Percentiles rank a stretch among this genome's conserved stretches.
These are phyloP conservation scores for Huso huso DNA, from an alignment of 2,797 vertebrate species.

Conservation along the genomic window DNA sequence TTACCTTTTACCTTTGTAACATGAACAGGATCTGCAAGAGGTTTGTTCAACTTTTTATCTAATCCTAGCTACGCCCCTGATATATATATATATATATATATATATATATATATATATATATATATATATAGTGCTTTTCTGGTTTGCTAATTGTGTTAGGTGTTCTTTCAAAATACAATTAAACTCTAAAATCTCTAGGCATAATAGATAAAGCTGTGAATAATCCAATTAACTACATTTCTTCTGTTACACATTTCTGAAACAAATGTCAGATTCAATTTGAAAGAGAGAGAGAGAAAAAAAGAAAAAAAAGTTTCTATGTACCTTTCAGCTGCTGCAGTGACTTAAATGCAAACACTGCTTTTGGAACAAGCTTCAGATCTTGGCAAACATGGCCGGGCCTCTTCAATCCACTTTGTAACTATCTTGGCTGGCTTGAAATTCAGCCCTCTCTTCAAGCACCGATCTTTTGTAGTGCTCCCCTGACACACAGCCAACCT, in stretches of 20 bases:
- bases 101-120: too few species aligned
- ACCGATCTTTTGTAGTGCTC: conserved; percentile 52
- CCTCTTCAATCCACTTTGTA: conserved; percentile 55
- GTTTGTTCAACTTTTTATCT: too few species aligned
- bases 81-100: too few species aligned
- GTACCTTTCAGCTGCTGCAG: conserved; percentile 48
- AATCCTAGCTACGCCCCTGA: too few species aligned
- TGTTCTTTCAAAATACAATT: too few species aligned
- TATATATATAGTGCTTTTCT: too few species aligned
- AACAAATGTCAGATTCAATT: conserved; percentile 16
- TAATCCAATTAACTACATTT: conserved; percentile 71
- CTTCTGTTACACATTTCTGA: conserved; percentile 44
- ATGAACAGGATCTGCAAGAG: too few species aligned
- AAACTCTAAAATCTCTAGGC: too few species aligned
- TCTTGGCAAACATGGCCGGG: conserved; percentile 52
- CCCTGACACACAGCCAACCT: conserved; percentile 49
- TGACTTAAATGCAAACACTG: conserved; percentile 56
- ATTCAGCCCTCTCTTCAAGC: conserved; percentile 50
- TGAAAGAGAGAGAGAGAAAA: conserved; percentile 28
- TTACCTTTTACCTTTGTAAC: too few species aligned
- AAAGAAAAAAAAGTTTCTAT: conserved; percentile 35
- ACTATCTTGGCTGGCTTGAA: conserved; percentile 43
- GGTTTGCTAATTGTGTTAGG: too few species aligned
- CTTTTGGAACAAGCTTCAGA: conserved; percentile 46
- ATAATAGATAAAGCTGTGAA: conserved; percentile 44